Conservation (phyloP, 2,888 invertebrate genomes). For the Thumatha senex region DNA sequence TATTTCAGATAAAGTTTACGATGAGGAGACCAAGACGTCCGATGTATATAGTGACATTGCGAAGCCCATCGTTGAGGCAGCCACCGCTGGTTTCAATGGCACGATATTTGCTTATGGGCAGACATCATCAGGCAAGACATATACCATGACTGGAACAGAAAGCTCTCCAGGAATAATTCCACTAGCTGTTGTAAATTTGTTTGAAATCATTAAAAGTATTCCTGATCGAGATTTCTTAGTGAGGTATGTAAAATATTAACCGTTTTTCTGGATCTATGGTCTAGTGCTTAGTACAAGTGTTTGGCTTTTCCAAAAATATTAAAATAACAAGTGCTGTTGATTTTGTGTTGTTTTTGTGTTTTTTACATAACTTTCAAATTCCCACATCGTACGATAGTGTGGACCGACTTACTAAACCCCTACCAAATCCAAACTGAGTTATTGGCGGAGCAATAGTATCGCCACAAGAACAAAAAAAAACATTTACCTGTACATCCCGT, state of each 20-base stretch:
- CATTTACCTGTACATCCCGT: too few species aligned
- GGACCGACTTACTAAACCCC: too few species aligned
- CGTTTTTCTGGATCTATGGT: not conserved
- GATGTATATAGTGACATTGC: slow-evolving; percentile 87
- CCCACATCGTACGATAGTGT: too few species aligned
- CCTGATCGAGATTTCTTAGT: slow-evolving; percentile 89
- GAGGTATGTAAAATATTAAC: slow-evolving; percentile 81
- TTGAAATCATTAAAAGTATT: slow-evolving; percentile 85
- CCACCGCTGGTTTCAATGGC: slow-evolving; percentile 90
- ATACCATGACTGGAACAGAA: slow-evolving; percentile 90
- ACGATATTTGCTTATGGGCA: slow-evolving; percentile 97
- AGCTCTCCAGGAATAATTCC: slow-evolving; percentile 89
- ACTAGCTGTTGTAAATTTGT: slow-evolving; percentile 87
- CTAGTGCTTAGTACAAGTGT: too few species aligned
- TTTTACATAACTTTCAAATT: too few species aligned
- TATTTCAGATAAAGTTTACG: slow-evolving; percentile 89
- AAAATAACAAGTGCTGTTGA: too few species aligned
- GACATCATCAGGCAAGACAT: slow-evolving; percentile 95
- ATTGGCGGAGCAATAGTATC: too few species aligned
- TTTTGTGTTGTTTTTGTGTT: too few species aligned
- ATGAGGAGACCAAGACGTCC: slow-evolving; percentile 80
- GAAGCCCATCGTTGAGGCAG: slow-evolving; percentile 88
- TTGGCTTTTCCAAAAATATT: too few species aligned
- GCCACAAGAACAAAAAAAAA: too few species aligned
- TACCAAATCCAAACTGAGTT: too few species aligned